These are phyloP conservation scores for Lysandra coridon DNA, from an alignment of 2,888 invertebrate genomes.

Conservation along the genomic window DNA sequence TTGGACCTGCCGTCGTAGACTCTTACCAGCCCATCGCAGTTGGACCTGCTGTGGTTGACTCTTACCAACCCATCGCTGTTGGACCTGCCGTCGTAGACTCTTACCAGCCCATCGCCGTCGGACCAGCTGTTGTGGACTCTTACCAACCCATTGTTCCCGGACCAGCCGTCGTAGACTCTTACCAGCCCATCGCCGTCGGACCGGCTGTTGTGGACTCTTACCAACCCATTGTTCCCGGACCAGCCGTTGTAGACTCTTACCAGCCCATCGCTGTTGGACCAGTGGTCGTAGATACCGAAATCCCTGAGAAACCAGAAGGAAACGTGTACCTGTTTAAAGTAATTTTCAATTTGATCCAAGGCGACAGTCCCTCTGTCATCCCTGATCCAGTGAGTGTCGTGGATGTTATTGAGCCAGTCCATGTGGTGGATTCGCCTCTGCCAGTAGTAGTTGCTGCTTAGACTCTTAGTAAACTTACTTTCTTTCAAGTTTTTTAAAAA, in stretches of 20 bases:
- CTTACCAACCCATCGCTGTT: neutral
- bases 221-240: conserved; percentile 32
- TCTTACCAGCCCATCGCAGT: neutral
- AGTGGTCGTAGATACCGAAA: conserved; percentile 4
- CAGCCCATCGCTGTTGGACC: conserved; percentile 13
- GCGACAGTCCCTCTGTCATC: conserved; percentile 8
- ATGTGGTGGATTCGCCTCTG: neutral
- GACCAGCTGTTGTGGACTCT: neutral
- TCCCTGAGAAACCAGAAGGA: conserved; percentile 3
- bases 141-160: neutral
- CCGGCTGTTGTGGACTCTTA: conserved; percentile 34
- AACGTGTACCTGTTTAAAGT: conserved; percentile 21
- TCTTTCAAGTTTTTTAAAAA: neutral
- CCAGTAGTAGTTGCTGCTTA: neutral
- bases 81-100: neutral
- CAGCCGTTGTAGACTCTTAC: conserved; percentile 14
- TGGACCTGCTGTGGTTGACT: conserved; percentile 6
- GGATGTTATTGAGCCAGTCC: conserved; percentile 20
- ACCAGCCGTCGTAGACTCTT: neutral
- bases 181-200: conserved; percentile 33
- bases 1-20: neutral
- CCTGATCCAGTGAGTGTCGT: conserved; percentile 12
- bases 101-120: neutral
- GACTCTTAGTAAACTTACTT: neutral
- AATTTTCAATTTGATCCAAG: conserved; percentile 14